Evolutionary conservation across 2,797 vertebrate species (phyloP).

Genomic region (Sciurus carolinensis): DNA sequence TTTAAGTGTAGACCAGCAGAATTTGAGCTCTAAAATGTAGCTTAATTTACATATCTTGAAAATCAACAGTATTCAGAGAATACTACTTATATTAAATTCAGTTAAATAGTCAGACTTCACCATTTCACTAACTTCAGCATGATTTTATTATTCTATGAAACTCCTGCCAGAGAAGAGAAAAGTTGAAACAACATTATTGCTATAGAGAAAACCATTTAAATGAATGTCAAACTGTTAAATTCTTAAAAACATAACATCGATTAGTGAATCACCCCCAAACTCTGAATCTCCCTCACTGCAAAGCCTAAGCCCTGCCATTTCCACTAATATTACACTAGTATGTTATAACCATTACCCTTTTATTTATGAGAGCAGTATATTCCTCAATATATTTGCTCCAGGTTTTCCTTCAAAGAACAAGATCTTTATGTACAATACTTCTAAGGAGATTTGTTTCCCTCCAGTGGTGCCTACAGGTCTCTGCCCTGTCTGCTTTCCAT

Average conservation of each 20-base stretch:
- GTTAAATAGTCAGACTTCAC: not conserved
- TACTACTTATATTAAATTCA: not conserved
- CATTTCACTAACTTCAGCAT: constrained; percentile 1
- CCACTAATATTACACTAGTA: not conserved
- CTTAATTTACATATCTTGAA: constrained; percentile 4
- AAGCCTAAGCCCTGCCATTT: not conserved
- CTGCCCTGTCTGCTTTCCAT: not conserved
- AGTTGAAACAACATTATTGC: not conserved
- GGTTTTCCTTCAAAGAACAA: not conserved
- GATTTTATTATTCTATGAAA: constrained; percentile 33
- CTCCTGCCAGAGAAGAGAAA: not conserved
- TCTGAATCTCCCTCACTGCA: not conserved
- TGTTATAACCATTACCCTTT: not conserved
- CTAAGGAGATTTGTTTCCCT: not conserved
- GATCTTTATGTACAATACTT: constrained; percentile 40
- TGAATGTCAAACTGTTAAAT: not conserved
- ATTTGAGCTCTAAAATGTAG: not conserved
- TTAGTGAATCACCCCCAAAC: not conserved
- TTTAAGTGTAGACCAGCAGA: not conserved
- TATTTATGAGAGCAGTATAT: not conserved
- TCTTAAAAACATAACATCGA: not conserved
- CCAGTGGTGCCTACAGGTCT: not conserved
- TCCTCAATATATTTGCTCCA: not conserved
- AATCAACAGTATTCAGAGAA: not conserved
- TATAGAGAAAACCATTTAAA: constrained; percentile 39